Conservation (phyloP, 2,888 invertebrate species). For the Synergus gifuensis region DNA sequence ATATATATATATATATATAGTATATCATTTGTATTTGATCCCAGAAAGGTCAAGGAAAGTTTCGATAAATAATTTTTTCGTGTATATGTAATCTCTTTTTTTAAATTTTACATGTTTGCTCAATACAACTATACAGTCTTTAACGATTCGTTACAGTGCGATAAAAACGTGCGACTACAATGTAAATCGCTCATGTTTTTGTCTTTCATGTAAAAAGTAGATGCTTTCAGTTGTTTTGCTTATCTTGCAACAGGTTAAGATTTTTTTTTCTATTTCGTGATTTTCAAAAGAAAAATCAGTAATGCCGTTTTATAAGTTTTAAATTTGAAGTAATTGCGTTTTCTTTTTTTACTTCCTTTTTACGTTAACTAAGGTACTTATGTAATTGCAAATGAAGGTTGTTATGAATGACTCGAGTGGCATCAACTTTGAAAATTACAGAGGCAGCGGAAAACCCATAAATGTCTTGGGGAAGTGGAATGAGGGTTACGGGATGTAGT, state of each 20-base stretch:
- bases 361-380: not conserved
- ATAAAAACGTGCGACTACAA: slow-evolving; percentile 1
- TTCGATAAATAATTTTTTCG: too few relatives aligned
- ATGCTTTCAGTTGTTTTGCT: not conserved
- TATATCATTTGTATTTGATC: too few relatives aligned
- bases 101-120: slow-evolving; percentile 36
- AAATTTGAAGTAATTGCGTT: not conserved
- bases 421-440: not conserved
- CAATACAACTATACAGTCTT: slow-evolving; percentile 50
- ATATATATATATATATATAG: not conserved
- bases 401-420: not conserved
- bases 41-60: too few relatives aligned
- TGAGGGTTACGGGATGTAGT: slow-evolving; percentile 29
- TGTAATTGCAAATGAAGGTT: not conserved
- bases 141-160: slow-evolving; percentile 42
- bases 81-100: not conserved
- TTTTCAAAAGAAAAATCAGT: not conserved
- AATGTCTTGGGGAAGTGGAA: slow-evolving; percentile 26
- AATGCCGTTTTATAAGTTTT: too few relatives aligned
- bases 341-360: not conserved
- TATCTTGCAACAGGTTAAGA: not conserved
- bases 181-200: slow-evolving; percentile 2
- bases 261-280: not conserved
- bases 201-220: not conserved
- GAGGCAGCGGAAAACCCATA: not conserved